Evolutionary conservation across 2,888 invertebrate genomes (phyloP).

Genomic region (Lycocerus yunnanus): DNA sequence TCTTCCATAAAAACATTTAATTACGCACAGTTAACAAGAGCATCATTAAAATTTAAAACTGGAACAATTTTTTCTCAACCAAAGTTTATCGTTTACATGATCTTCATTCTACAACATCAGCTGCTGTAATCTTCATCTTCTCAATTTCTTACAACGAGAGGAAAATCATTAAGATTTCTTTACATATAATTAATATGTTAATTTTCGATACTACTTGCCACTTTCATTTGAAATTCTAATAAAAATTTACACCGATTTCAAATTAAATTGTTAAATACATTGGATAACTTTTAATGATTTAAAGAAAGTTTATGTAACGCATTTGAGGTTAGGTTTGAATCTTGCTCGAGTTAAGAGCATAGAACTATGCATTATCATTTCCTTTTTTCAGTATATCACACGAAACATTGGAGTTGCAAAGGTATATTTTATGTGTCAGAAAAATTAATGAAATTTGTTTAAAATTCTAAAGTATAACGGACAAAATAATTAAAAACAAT

Average conservation of each 20-base stretch:
- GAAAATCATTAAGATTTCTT: neutral
- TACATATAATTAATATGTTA: neutral
- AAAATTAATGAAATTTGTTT: neutral
- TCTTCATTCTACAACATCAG: neutral
- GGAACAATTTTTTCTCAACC: neutral
- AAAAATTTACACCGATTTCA: neutral
- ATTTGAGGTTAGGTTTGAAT: neutral
- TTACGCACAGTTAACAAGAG: neutral
- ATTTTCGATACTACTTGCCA: neutral
- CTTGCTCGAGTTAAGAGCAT: neutral
- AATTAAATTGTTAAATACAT: too few species aligned
- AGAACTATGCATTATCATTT: too few species aligned
- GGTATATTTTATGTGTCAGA: neutral
- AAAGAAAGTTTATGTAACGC: too few species aligned
- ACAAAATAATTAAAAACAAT: neutral
- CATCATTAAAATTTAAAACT: neutral
- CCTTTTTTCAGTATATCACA: too few species aligned
- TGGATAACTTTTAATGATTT: too few species aligned
- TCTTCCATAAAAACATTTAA: neutral
- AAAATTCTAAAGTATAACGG: neutral
- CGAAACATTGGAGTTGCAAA: too few species aligned
- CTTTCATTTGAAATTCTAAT: neutral
- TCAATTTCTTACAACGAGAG: neutral
- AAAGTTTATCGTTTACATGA: neutral
- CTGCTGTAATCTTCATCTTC: neutral